phyloP scores from a whole-genome alignment of 1,140 invertebrate genomes.

The Pseudomyrmex cubaensis region DNA sequence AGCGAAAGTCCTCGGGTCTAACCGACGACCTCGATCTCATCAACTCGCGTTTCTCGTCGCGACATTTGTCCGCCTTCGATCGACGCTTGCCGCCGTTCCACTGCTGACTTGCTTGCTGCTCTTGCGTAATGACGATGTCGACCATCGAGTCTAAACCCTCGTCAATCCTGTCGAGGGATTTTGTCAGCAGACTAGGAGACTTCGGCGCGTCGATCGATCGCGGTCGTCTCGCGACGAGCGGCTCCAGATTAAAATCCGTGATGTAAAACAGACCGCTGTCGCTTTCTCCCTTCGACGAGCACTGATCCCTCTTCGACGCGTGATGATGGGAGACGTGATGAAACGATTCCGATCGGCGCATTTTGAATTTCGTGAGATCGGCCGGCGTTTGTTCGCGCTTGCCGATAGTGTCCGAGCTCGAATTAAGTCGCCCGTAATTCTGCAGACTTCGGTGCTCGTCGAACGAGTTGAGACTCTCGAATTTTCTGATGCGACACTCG shows the following conservation, averaged over 20 bases:
- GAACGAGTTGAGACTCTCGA: slow-evolving; percentile 82
- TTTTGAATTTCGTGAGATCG: slow-evolving; percentile 59
- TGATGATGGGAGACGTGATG: slow-evolving; percentile 77
- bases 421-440: slow-evolving; percentile 60
- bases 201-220: slow-evolving; percentile 66
- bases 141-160: slow-evolving; percentile 90
- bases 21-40: slow-evolving; percentile 38
- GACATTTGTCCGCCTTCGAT: slow-evolving; percentile 38
- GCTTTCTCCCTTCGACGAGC: slow-evolving; percentile 77
- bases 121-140: slow-evolving; percentile 88
- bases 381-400: slow-evolving; percentile 44
- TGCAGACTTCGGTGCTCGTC: slow-evolving; percentile 77
- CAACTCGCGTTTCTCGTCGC: slow-evolving; percentile 57
- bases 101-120: slow-evolving; percentile 76
- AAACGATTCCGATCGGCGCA: slow-evolving; percentile 82
- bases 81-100: slow-evolving; percentile 77
- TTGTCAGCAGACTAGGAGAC: slow-evolving; percentile 85
- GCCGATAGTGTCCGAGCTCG: slow-evolving; percentile 58
- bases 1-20: slow-evolving; percentile 29
- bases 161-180: slow-evolving; percentile 92
- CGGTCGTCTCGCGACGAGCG: slow-evolving; percentile 56
- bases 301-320: slow-evolving; percentile 66
- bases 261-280: slow-evolving; percentile 80
- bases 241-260: slow-evolving; percentile 78
- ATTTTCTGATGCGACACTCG: slow-evolving; percentile 80